Conservation (phyloP, 2,797 vertebrate species). For the Enteromius paludinosus region DNA sequence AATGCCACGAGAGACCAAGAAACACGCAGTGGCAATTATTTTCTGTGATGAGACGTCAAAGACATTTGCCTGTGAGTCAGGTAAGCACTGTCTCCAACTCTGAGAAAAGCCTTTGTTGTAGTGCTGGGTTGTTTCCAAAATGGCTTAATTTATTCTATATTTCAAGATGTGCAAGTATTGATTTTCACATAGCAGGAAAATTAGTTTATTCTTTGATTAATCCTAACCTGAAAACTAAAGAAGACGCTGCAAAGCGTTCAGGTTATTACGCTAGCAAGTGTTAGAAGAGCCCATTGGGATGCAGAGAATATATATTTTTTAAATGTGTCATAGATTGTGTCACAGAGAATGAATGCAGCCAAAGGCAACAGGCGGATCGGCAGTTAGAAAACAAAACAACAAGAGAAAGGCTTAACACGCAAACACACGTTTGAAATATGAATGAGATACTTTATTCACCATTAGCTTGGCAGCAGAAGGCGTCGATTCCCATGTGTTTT, state of each 20-base stretch:
- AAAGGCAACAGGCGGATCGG: slow-evolving; percentile 48
- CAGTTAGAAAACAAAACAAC: slow-evolving; percentile 38
- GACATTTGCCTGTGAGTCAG: slow-evolving; percentile 98
- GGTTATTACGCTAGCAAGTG: slow-evolving; percentile 50
- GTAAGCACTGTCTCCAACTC: slow-evolving; percentile 75
- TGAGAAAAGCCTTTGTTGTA: slow-evolving; percentile 14
- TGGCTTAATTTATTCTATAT: not conserved
- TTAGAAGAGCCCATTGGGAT: slow-evolving; percentile 19
- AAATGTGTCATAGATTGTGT: slow-evolving; percentile 37
- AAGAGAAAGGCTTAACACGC: slow-evolving; percentile 16
- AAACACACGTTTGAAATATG: slow-evolving; percentile 34
- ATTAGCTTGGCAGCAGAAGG: slow-evolving; percentile 30
- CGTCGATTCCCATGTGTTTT: slow-evolving; percentile 27
- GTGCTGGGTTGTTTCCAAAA: slow-evolving; percentile 11
- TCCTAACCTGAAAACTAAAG: slow-evolving; percentile 62
- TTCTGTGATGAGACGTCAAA: slow-evolving; percentile 97
- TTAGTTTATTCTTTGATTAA: slow-evolving; percentile 63
- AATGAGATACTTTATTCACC: slow-evolving; percentile 42
- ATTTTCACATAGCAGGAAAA: slow-evolving; percentile 68
- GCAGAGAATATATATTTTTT: slow-evolving; percentile 41
- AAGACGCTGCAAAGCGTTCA: slow-evolving; percentile 61
- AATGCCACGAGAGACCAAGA: slow-evolving; percentile 97
- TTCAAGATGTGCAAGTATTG: slow-evolving; percentile 62
- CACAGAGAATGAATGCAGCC: slow-evolving; percentile 39
- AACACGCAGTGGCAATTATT: slow-evolving; percentile 97